phyloP scores from a whole-genome alignment of 2,113 vertebrate genomes.

The Anser cygnoides region DNA sequence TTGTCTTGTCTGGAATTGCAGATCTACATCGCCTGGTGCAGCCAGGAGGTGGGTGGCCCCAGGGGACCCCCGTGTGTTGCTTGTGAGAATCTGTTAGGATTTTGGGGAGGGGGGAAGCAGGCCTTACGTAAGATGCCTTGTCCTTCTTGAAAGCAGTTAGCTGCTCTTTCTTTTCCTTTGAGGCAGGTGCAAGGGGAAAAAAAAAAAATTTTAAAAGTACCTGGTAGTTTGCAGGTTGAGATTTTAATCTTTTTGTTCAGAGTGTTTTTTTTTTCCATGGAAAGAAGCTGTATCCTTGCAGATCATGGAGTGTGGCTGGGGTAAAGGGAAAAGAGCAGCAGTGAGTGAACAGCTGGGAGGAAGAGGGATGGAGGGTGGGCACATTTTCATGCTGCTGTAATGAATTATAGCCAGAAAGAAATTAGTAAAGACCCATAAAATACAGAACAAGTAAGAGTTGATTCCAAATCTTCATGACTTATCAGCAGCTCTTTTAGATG shows the following conservation, averaged over 20 bases:
- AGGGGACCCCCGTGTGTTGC: neutral
- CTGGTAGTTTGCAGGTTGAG: neutral
- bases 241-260: slow-evolving; percentile 2
- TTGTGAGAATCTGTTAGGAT: neutral
- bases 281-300: neutral
- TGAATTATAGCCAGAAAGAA: neutral
- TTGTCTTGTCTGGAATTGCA: neutral
- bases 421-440: slow-evolving; percentile 2
- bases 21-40: fast-evolving
- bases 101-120: neutral
- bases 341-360: neutral
- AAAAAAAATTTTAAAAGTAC: neutral
- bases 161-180: neutral
- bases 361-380: neutral
- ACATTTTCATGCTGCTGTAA: neutral
- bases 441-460: neutral
- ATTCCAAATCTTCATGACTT: slow-evolving; percentile 4
- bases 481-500: slow-evolving; percentile 27
- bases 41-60: neutral
- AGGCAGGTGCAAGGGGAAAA: neutral
- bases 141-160: neutral
- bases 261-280: neutral
- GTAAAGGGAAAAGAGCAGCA: neutral
- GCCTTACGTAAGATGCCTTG: neutral
- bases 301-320: neutral